phyloP scores from a whole-genome alignment of 2,797 vertebrate species.

The Onychomys arenicola region DNA sequence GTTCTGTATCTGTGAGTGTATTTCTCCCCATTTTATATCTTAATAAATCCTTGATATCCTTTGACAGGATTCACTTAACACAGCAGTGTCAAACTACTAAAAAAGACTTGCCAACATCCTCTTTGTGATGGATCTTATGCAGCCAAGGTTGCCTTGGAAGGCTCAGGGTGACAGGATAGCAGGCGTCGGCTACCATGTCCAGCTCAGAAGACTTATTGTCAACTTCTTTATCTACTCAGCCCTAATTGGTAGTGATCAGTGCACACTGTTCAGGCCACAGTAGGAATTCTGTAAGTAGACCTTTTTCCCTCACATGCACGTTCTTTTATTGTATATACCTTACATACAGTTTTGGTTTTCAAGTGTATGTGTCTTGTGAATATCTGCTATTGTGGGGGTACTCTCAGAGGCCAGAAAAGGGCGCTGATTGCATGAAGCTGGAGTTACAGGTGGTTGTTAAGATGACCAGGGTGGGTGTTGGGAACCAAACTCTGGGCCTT shows the following conservation, averaged over 20 bases:
- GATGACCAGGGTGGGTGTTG: not conserved
- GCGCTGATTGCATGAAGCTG: not conserved
- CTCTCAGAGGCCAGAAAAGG: not conserved
- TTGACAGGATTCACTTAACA: not conserved
- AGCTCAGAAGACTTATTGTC: not conserved
- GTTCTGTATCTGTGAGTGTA: no score
- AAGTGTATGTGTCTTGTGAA: not conserved
- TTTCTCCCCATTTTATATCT: no score
- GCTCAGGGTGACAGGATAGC: not conserved
- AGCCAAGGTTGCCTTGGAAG: not conserved
- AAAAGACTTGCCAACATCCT: not conserved
- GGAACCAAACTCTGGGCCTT: not conserved
- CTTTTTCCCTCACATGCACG: accelerated
- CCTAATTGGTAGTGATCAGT: not conserved
- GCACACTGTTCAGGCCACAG: not conserved
- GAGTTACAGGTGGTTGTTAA: not conserved
- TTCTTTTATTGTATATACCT: not conserved
- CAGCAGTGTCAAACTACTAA: not conserved
- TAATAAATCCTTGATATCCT: no score
- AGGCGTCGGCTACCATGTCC: not conserved
- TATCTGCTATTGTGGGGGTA: not conserved
- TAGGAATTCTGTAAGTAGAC: not conserved
- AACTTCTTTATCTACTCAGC: not conserved
- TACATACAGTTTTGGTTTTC: not conserved
- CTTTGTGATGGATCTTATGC: not conserved